Conservation (phyloP, 2,113 vertebrate genomes). For the Oreochromis tanganicae region DNA sequence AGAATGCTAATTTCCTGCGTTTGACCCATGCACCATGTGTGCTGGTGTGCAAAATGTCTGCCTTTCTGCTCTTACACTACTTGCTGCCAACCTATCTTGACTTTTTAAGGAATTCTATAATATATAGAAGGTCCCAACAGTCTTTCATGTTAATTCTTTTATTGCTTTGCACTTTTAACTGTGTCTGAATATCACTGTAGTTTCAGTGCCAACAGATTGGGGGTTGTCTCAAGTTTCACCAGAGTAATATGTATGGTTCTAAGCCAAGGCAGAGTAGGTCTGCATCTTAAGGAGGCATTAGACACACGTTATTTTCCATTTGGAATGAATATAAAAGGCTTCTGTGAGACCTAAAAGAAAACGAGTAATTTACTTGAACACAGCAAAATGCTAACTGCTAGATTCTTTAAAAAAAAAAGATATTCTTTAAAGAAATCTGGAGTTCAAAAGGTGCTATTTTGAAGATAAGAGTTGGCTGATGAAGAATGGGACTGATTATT, state of each 20-base stretch:
- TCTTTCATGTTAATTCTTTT: background rate
- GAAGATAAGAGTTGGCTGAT: background rate
- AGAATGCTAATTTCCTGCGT: background rate
- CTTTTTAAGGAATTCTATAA: background rate
- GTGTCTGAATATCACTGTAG: background rate
- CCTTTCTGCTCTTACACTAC: background rate
- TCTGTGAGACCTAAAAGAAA: background rate
- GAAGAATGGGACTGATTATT: background rate
- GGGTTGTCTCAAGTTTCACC: conserved; percentile 7
- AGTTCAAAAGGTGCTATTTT: background rate
- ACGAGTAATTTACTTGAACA: background rate
- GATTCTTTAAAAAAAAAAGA: background rate
- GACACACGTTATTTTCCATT: conserved; percentile 24
- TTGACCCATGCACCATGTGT: conserved; percentile 1
- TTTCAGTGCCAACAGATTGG: background rate
- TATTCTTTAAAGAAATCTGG: background rate
- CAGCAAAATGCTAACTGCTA: background rate
- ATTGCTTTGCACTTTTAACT: background rate
- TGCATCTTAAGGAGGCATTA: conserved; percentile 1
- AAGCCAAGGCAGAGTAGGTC: background rate
- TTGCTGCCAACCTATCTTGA: background rate
- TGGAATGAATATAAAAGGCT: background rate
- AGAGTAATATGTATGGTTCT: background rate
- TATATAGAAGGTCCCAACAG: background rate
- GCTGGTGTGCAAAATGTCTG: background rate